A percentile compares a stretch with the other conserved stretches of the same genome.
Conservation (phyloP, 2,888 invertebrate genomes). For the Spicauda simplicius region DNA sequence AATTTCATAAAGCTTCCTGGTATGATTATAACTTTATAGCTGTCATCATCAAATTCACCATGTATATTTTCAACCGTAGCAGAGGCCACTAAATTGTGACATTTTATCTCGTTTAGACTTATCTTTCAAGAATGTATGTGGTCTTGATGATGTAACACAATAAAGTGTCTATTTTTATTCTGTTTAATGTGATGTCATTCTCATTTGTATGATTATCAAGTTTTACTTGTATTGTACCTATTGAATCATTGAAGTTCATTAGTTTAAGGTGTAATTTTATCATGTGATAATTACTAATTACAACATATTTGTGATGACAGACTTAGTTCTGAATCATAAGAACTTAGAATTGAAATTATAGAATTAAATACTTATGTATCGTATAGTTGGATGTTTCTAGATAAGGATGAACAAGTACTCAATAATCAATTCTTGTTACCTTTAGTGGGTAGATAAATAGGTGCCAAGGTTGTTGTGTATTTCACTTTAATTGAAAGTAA, state of each 20-base stretch:
- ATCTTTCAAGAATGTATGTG: constrained; percentile 40
- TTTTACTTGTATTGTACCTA: neutral
- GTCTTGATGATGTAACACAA: constrained; percentile 51
- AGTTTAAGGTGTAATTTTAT: too few relatives aligned
- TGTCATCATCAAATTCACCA: neutral
- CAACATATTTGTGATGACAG: neutral
- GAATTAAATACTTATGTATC: neutral
- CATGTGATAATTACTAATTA: neutral
- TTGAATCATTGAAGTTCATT: too few relatives aligned
- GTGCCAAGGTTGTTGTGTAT: neutral
- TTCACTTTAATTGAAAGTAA: neutral
- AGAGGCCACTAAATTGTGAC: neutral
- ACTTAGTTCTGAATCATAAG: constrained; percentile 1
- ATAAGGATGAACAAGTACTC: constrained; percentile 1
- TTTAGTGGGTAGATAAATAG: neutral
- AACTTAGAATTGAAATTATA: constrained; percentile 1
- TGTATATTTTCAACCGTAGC: neutral
- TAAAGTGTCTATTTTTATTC: constrained; percentile 46
- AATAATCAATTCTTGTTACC: neutral
- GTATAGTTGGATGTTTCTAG: constrained; percentile 5
- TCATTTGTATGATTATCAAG: constrained; percentile 37
- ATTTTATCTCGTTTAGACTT: neutral
- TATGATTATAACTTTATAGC: too few relatives aligned
- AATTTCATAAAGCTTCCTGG: neutral
- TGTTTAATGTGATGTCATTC: constrained; percentile 48